Evolutionary conservation across 2,888 invertebrate species (phyloP).

Genomic region (Girardia tigrina): DNA sequence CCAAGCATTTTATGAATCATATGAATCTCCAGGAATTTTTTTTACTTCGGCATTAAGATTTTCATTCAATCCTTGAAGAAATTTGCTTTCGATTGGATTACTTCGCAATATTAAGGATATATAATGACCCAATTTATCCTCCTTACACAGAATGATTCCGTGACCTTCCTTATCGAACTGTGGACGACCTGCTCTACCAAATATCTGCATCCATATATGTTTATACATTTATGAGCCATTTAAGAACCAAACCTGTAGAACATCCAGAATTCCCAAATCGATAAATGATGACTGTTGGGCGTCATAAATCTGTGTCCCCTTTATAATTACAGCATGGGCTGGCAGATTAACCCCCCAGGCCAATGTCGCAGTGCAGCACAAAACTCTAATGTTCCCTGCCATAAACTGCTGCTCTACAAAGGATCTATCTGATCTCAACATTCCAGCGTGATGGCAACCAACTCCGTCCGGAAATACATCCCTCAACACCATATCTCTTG

Average conservation of each 20-base stretch:
- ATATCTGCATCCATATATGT: slow-evolving; percentile 73
- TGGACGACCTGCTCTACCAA: slow-evolving; percentile 91
- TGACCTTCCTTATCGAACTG: slow-evolving; percentile 83
- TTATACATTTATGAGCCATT: slow-evolving; percentile 77
- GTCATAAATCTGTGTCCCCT: slow-evolving; percentile 92
- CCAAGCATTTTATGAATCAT: no score
- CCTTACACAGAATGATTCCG: slow-evolving; percentile 81
- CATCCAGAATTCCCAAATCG: slow-evolving; percentile 87
- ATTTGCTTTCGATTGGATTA: slow-evolving; percentile 93
- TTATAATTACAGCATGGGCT: slow-evolving; percentile 87
- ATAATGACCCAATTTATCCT: slow-evolving; percentile 80
- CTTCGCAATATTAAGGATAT: slow-evolving; percentile 82
- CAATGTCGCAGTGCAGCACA: slow-evolving; percentile 88
- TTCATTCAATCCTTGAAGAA: slow-evolving; percentile 75
- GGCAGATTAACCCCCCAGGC: slow-evolving; percentile 99
- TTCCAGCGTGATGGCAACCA: slow-evolving; percentile 73
- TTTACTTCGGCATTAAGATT: slow-evolving; percentile 89
- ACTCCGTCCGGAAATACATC: neutral
- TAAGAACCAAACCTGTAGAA: slow-evolving; percentile 75
- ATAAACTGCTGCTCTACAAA: slow-evolving; percentile 68
- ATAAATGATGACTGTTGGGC: slow-evolving; percentile 81
- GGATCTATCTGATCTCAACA: slow-evolving; percentile 71
- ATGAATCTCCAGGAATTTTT: no score
- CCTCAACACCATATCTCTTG: neutral
- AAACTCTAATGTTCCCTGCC: slow-evolving; percentile 68